Conservation (phyloP, 2,797 vertebrate species). For the Melanotaenia parkinsoni region DNA sequence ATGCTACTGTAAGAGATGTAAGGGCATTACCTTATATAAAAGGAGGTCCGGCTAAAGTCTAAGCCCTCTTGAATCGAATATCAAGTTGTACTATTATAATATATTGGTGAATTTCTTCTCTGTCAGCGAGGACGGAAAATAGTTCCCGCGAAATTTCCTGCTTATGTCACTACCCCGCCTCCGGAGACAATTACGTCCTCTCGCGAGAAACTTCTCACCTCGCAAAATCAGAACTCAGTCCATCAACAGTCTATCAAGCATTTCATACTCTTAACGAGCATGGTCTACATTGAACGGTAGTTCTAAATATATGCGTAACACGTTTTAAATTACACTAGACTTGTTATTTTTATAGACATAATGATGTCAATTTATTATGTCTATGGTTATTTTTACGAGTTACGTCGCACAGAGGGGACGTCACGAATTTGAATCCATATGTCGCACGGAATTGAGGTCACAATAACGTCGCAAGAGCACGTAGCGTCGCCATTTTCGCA, state of each 20-base stretch:
- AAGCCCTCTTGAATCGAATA: accelerated
- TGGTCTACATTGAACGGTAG: not conserved
- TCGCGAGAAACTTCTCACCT: conserved; percentile 54
- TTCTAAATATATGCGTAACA: not conserved
- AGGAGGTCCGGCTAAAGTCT: no score
- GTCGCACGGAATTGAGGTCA: conserved; percentile 59
- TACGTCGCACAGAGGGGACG: conserved; percentile 37
- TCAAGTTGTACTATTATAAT: not conserved
- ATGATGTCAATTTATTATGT: no score
- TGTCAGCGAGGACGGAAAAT: not conserved
- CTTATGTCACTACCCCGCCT: not conserved
- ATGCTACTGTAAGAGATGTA: not conserved
- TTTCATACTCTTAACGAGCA: not conserved
- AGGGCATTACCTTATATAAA: conserved; percentile 23
- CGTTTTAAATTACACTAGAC: accelerated
- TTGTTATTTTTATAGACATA: not conserved
- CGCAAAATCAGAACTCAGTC: not conserved
- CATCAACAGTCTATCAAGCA: not conserved
- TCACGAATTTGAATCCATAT: not conserved
- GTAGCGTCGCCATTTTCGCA: conserved; percentile 74
- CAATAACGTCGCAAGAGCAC: conserved; percentile 59
- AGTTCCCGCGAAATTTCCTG: conserved; percentile 70
- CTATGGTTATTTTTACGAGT: not conserved
- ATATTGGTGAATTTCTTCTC: not conserved
- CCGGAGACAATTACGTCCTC: not conserved